These are phyloP conservation scores for Petromus typicus DNA, from an alignment of 2,113 vertebrate species.

Conservation along the genomic window DNA sequence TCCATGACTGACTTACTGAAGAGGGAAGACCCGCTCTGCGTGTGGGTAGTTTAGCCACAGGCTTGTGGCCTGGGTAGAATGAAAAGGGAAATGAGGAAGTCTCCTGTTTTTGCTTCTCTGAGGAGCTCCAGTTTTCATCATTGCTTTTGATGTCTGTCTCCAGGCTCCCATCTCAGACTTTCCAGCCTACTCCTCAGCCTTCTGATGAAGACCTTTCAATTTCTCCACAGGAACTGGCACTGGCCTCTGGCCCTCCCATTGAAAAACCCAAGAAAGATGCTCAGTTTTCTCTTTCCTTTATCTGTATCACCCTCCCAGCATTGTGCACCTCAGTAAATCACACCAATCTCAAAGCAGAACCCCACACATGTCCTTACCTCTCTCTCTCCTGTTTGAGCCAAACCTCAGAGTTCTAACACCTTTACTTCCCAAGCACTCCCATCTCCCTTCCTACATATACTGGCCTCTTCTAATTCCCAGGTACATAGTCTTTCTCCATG, in stretches of 20 bases:
- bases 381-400: not conserved
- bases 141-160: not conserved
- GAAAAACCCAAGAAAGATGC: not conserved
- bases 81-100: not conserved
- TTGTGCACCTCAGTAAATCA: not conserved
- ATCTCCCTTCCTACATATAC: not conserved
- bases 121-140: not conserved
- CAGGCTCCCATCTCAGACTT: not conserved
- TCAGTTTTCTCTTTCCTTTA: not conserved
- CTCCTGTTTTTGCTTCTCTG: not conserved
- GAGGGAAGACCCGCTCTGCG: not conserved
- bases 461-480: not conserved
- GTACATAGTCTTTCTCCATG: not conserved
- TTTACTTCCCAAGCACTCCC: not conserved
- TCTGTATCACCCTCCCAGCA: too few species aligned
- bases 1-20: not conserved
- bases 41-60: not conserved
- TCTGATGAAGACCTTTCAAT: not conserved
- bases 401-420: not conserved
- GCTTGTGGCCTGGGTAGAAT: not conserved
- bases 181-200: not conserved
- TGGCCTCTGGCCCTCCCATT: not conserved
- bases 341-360: not conserved
- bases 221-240: not conserved
- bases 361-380: accelerated